A percentile compares a stretch with the other conserved stretches of the same genome.
Evolutionary conservation across 2,113 vertebrate genomes (phyloP).

Genomic region (Calyptommatus sinebrachiatus): DNA sequence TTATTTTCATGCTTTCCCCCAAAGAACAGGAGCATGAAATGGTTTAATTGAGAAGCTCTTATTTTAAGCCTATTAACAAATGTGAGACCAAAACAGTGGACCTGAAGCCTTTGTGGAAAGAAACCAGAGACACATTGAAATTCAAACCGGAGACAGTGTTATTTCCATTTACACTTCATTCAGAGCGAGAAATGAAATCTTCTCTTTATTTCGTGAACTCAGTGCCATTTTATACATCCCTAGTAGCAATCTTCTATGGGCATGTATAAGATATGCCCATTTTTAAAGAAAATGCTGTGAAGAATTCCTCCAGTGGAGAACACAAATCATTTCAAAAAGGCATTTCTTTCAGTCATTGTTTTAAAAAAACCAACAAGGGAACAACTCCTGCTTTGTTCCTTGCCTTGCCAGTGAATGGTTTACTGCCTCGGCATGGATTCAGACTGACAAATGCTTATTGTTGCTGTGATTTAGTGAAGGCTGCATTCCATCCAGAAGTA

Average conservation of each 20-base stretch:
- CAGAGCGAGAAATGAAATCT: background rate
- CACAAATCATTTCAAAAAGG: slow-evolving; percentile 25
- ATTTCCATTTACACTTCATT: background rate
- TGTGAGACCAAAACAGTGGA: too few relatives aligned
- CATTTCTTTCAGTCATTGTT: slow-evolving; percentile 24
- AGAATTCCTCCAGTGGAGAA: slow-evolving; percentile 21
- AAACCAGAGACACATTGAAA: background rate
- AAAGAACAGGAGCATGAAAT: too few relatives aligned
- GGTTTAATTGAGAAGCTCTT: too few relatives aligned
- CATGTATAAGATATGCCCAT: background rate
- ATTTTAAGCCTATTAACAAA: too few relatives aligned
- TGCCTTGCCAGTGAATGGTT: slow-evolving; percentile 45
- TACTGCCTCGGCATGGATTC: slow-evolving; percentile 30
- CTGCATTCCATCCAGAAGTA: slow-evolving; percentile 56
- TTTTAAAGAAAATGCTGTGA: slow-evolving; percentile 12
- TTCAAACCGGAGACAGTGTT: too few relatives aligned
- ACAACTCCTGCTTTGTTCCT: slow-evolving; percentile 28
- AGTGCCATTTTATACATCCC: background rate
- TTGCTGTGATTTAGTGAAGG: slow-evolving; percentile 44
- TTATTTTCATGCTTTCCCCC: too few relatives aligned
- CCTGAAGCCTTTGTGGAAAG: background rate
- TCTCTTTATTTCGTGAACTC: slow-evolving; percentile 13
- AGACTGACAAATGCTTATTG: slow-evolving; percentile 48
- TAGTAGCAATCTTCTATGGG: background rate
- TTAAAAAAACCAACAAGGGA: slow-evolving; percentile 21